Base-by-base conservation (phyloP, 2,113 vertebrate genomes). In the Terrapene triunguis region DNA sequence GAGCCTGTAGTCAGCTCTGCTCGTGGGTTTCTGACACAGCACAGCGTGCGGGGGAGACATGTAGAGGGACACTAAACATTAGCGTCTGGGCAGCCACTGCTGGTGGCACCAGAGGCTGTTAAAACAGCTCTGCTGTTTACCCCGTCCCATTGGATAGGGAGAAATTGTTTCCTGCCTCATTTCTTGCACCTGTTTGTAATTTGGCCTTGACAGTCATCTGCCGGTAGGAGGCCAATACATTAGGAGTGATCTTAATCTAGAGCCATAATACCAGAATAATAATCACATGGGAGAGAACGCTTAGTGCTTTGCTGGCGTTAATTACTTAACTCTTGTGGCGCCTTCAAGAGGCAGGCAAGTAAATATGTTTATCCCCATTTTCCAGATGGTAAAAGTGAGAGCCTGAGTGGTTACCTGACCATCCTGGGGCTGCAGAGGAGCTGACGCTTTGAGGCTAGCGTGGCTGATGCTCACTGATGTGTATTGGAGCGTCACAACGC, bases 11-110 rank as follows among this genome's bases (percentile, higher is more conserved):
- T 35, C 89, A 84, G 57, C 35, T 48, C 84, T 11, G 82, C 89
- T 93, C 0, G 0, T 85, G 88, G 86, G 14, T 89, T 95, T 90
- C 91, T 90, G 94, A 92, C 93, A 94, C 8, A 96, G 76, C 95
- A 12, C 87, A 80, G 89, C 4, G 10, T 1, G 0, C 0, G 1
- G 2, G 80, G 4, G 89, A 88, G 69, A 81, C 89, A 35, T 0
- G 0, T 48, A 10, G 8, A 27, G 82, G 85, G 96, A 90, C 93
- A 87, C 74, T 86, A 76, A 91, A 11, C 59, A 29, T 2, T 47
- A 83, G 85, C 85, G 50, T 88, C 93, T 80, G 91, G 85, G 89
- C 90, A 0, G 10, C 78, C 80, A 76, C 55, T 84, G 89, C 89
- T 62, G 44, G 21, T 86, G 82, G 85, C 85, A 47, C 53, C 84